Percentiles rank a stretch among this genome's conserved stretches.
These are phyloP conservation scores for Drosophila buzzatii DNA, from an alignment of 2,888 invertebrate genomes.

Conservation along the genomic window DNA sequence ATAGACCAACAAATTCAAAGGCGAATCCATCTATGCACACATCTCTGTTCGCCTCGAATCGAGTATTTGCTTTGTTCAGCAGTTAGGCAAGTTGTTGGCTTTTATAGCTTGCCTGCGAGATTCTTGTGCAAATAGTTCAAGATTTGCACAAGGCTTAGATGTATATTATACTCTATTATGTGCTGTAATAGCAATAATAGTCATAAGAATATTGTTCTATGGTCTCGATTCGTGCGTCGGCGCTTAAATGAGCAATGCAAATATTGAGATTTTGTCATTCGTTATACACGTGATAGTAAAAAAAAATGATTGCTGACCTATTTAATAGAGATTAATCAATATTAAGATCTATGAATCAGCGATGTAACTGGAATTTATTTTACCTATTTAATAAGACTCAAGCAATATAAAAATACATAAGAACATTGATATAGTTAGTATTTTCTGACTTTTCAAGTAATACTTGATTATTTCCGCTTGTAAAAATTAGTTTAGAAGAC, in stretches of 20 bases:
- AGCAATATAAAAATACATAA: not conserved
- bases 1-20: constrained; percentile 47
- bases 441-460: too few species aligned
- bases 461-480: too few species aligned
- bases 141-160: constrained; percentile 30
- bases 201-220: not conserved
- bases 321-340: not conserved
- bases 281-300: not conserved
- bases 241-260: not conserved
- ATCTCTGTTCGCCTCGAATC: constrained; percentile 19
- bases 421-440: too few species aligned
- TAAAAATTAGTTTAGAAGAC: too few species aligned
- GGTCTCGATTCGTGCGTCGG: not conserved
- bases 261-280: not conserved
- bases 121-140: constrained; percentile 46
- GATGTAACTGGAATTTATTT: too few species aligned
- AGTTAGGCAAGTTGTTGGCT: constrained; percentile 36
- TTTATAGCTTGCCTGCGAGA: constrained; percentile 46
- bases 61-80: constrained; percentile 33
- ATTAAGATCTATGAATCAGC: not conserved
- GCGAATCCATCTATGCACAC: constrained; percentile 1
- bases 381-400: not conserved
- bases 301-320: not conserved
- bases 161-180: not conserved
- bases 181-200: constrained; percentile 4